Evolutionary conservation across 92 coral and sea anemone species (phyloP).

Genomic region (Scolanthus callimorphus): DNA sequence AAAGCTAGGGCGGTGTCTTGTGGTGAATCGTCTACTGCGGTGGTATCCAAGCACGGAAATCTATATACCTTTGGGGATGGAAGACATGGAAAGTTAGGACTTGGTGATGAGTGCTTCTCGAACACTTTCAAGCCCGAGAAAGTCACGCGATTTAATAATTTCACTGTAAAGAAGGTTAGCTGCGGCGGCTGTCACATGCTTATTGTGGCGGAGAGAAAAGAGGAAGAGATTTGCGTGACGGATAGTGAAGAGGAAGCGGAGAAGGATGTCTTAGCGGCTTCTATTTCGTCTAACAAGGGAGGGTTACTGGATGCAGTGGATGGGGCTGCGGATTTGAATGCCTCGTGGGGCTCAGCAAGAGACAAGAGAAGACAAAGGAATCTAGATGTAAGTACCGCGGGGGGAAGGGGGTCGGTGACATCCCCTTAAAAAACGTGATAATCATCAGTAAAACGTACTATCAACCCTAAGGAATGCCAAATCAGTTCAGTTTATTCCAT

Average conservation of each 20-base stretch:
- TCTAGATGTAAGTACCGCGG: conserved; percentile 75
- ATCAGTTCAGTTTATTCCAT: no score
- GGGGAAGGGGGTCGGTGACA: no score
- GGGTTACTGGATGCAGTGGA: conserved; percentile 66
- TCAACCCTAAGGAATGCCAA: no score
- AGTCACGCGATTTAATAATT: conserved; percentile 80
- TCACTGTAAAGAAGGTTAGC: conserved; percentile 59
- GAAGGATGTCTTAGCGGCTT: conserved; percentile 49
- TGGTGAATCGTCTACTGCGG: conserved; percentile 87
- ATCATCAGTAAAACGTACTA: no score
- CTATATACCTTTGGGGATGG: conserved; percentile 95
- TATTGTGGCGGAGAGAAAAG: conserved; percentile 62
- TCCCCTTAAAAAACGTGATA: no score
- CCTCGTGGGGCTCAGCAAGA: conserved; percentile 86
- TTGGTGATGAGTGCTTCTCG: conserved; percentile 95
- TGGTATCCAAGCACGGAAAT: conserved; percentile 84
- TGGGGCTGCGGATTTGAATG: conserved; percentile 63
- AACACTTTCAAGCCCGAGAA: conserved; percentile 77
- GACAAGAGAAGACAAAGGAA: conserved; percentile 86
- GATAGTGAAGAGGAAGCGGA: conserved; percentile 90
- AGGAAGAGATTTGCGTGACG: conserved; percentile 29
- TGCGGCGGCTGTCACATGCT: conserved; percentile 99
- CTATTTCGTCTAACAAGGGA: conserved; percentile 47
- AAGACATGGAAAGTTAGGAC: conserved; percentile 92
- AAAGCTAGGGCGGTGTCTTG: conserved; percentile 64